Conservation (phyloP, 2,888 invertebrate genomes). For the Romanomermis culicivorax region DNA sequence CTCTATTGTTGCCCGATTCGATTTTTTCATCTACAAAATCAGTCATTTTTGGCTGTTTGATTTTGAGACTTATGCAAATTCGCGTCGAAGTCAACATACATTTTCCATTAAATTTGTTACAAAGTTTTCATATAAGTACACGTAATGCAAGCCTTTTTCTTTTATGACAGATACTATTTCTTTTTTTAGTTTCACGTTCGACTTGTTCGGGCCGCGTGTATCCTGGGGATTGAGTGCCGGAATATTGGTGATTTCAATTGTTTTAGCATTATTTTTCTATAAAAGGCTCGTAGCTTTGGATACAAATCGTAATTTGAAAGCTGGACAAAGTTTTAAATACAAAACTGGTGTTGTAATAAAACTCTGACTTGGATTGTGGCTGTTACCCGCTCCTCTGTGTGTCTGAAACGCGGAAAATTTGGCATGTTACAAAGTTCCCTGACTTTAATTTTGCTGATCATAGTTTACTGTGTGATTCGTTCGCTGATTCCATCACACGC, state of each 20-base stretch:
- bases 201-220: conserved; percentile 1
- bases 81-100: neutral
- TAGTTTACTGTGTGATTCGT: too few relatives aligned
- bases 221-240: conserved; percentile 3
- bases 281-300: conserved; percentile 1
- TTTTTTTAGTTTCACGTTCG: conserved; percentile 3
- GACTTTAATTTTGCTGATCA: too few relatives aligned
- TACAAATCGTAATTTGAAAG: neutral
- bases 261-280: neutral
- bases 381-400: too few relatives aligned
- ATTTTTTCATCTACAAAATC: too few relatives aligned
- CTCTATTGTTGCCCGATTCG: too few relatives aligned
- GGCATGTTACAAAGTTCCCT: too few relatives aligned
- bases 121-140: neutral
- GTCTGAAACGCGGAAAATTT: too few relatives aligned
- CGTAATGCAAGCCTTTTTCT: neutral
- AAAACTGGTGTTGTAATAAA: conserved; percentile 6
- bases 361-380: too few relatives aligned
- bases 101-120: too few relatives aligned
- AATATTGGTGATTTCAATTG: neutral
- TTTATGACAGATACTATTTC: neutral
- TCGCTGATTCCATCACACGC: too few relatives aligned
- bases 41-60: too few relatives aligned
- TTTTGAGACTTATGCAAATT: too few relatives aligned
- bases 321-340: conserved; percentile 3